A percentile compares a stretch with the other conserved stretches of the same genome.
Evolutionary conservation across 1,140 invertebrate species (phyloP).

Genomic region (Eumeta japonica): DNA sequence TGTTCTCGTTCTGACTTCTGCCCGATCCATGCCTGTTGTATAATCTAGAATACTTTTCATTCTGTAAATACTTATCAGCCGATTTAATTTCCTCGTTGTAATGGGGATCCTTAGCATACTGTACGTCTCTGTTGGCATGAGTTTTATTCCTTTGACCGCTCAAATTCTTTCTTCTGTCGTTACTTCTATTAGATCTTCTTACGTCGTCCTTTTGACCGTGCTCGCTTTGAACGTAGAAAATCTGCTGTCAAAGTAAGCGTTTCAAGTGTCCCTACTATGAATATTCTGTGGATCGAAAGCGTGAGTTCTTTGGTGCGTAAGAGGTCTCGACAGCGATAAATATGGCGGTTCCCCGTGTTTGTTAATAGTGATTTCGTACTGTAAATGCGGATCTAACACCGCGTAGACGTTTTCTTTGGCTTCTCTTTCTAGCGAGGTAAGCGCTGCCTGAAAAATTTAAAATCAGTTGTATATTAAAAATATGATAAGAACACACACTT

Average conservation of each 20-base stretch:
- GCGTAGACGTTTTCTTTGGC: slow-evolving; percentile 58
- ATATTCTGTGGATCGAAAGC: slow-evolving; percentile 37
- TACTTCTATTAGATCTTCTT: slow-evolving; percentile 40
- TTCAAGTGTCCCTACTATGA: slow-evolving; percentile 31
- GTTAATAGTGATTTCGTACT: slow-evolving; percentile 57
- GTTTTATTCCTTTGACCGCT: slow-evolving; percentile 24
- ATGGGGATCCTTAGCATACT: slow-evolving; percentile 41
- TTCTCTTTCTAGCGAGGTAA: slow-evolving; percentile 46
- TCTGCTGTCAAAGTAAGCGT: slow-evolving; percentile 27
- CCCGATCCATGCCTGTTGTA: slow-evolving; percentile 32
- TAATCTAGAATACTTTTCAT: slow-evolving; percentile 24
- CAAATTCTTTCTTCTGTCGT: slow-evolving; percentile 17
- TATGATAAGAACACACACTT: too few relatives aligned
- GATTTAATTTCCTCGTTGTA: slow-evolving; percentile 36
- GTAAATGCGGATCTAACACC: slow-evolving; percentile 53
- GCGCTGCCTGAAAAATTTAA: slow-evolving; percentile 39
- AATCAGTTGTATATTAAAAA: too few relatives aligned
- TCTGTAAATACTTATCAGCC: slow-evolving; percentile 24
- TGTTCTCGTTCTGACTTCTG: slow-evolving; percentile 13
- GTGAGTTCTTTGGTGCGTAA: slow-evolving; percentile 51
- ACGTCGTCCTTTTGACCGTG: slow-evolving; percentile 19
- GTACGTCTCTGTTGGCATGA: slow-evolving; percentile 39
- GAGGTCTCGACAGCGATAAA: slow-evolving; percentile 52
- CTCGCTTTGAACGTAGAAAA: slow-evolving; percentile 33
- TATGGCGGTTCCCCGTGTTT: slow-evolving; percentile 52